Base-by-base conservation (phyloP, 2,888 invertebrate species). In the Drosophila affinis region DNA sequence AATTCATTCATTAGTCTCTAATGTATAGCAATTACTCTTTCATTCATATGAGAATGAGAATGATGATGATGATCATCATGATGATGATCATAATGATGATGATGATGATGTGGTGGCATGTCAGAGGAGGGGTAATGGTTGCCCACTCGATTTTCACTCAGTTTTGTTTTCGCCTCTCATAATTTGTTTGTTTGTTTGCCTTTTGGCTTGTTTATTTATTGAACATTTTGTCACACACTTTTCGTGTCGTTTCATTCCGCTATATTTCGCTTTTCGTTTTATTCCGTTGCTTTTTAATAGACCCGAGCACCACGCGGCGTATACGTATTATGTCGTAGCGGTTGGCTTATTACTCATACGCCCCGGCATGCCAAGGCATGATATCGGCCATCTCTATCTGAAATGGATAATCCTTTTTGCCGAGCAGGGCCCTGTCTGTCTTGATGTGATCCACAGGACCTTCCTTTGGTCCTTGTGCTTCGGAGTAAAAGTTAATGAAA, bases 151-250 rank as follows among this genome's bases (percentile, higher is more conserved):
- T 53, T 57, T 72, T 72, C n/a, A 32, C 47, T 46, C 51, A 17
- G 34, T 53, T 55, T 44, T 65, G 61, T 71, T 76, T 57, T 77
- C 75, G 53, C 61, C 71, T 63, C 63, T 84, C 79, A 83, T 77
- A 79, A 77, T 83, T 81, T 83, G 73, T 84, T 87, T 77, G 69
- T 79, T 75, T 78, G 80, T 74, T 78, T 70, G 70, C 45, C 58
- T 64, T 78, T 64, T 54, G 62, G 63, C 64, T 79, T 70, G 82
- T 84, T 81, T 84, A 82, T 85, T 82, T 81, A 69, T 78, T 80
- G 78, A 78, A 71, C 72, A 74, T 76, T 78, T 76, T 75, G 78
- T 85, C 81, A 81, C 84, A 81, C 84, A 75, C 87, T 78, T 55
- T 78, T 63, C 64, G 69, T 48, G 48, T 49, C 63, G 21, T 17